Evolutionary conservation across 2,797 vertebrate species (phyloP).

Genomic region (Cossypha niveicapilla): DNA sequence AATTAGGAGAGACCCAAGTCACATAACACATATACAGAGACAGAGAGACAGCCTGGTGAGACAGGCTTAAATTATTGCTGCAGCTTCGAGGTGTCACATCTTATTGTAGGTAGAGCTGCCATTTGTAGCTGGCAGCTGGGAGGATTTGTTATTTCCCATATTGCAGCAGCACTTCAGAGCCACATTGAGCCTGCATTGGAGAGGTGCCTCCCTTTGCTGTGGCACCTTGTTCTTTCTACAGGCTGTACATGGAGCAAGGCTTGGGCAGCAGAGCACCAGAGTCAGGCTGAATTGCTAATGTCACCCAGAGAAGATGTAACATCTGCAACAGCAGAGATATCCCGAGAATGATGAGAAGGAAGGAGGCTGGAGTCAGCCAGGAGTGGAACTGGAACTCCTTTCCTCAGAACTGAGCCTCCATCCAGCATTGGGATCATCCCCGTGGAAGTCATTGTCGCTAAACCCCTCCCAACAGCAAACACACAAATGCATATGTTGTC

Average conservation of each 20-base stretch:
- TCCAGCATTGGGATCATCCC: fast-evolving
- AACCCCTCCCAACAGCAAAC: not conserved
- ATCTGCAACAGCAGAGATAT: not conserved
- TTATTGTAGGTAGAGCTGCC: not conserved
- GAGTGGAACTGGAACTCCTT: not conserved
- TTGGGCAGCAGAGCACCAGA: not conserved
- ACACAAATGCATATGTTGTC: not conserved
- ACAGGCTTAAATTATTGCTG: not conserved
- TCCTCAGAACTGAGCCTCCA: not conserved
- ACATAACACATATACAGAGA: not conserved
- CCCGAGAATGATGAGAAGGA: not conserved
- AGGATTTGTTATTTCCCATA: not conserved
- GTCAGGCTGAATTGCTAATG: not conserved
- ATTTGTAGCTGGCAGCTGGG: not conserved
- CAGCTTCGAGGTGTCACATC: not conserved
- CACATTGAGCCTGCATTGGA: not conserved
- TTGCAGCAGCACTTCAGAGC: not conserved
- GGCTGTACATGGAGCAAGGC: fast-evolving
- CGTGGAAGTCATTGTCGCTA: not conserved
- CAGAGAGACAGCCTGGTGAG: not conserved
- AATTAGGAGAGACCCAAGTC: not conserved
- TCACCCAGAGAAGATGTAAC: not conserved
- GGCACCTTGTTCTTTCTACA: not conserved
- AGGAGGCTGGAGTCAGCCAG: not conserved
- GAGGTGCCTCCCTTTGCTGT: not conserved